Base-by-base conservation (phyloP, 2,113 vertebrate species). In the Eudyptes chrysolophus region DNA sequence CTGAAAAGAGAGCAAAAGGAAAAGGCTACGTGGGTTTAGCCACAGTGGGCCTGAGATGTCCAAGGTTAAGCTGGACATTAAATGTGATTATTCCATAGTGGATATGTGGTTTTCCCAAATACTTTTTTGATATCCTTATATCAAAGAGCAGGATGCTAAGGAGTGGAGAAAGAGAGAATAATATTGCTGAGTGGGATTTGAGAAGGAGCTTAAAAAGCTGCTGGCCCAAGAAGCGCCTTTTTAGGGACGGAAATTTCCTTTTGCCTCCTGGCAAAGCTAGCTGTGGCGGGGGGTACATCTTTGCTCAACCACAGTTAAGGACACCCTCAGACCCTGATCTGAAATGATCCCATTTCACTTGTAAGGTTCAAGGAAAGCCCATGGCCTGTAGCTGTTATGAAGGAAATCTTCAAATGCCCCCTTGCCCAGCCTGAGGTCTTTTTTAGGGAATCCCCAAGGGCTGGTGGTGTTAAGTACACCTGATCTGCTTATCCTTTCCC, bases 11-110 rank as follows among this genome's bases (percentile, higher is more conserved):
- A 5, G 10, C 13, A 64, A 55, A 93, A 93, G 57, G 40, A 76
- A 87, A 94, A 87, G 34, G 57, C 27, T 57, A 2, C 19, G 3
- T 32, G 64, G 69, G 52, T 95, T 97, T 84, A 89, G 12, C 16
- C 52, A 7, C 4, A 6, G 32, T 25, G 36, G 27, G 14, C 29
- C 62, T 72, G 54, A 84, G 54, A 65, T 36, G 9, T 68, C 69
- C 78, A 14, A 52, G 69, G 38, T 80, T 91, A 90, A 94, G 18
- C 44, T 85, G 66, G 34, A 51, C 42, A 36, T 93, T 92, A 92
- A 92, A 94, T 85, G n/a, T 4, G 29, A 87, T 96, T 83, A 80
- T 70, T 49, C 66, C 14, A 0, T 80, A 27, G 10, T 87, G 75
- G 75, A 69, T 62, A 42, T 11, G 14, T 27, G n/a, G 27, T 70